phyloP scores from a whole-genome alignment of 1,140 invertebrate genomes.

The Diuraphis noxia region DNA sequence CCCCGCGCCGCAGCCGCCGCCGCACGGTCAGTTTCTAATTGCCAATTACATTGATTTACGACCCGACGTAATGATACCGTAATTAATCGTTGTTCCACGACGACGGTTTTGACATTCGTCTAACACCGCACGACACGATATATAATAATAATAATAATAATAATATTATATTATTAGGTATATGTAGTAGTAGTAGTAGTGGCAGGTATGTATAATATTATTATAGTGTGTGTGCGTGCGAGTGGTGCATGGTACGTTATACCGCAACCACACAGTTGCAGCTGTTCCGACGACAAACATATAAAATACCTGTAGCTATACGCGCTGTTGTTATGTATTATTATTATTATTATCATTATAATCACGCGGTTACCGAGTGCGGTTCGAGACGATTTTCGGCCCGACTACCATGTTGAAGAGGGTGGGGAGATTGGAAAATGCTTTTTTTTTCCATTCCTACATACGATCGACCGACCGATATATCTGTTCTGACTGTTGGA shows the following conservation, averaged over 20 bases:
- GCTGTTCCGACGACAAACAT: background rate
- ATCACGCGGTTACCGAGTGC: too few species aligned
- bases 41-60: conserved; percentile 53
- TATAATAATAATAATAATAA: background rate
- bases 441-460: too few species aligned
- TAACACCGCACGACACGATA: conserved; percentile 5
- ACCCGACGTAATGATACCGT: conserved; percentile 32
- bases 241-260: too few species aligned
- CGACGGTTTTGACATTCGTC: conserved; percentile 22
- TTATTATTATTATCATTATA: too few species aligned
- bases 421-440: too few species aligned
- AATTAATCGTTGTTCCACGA: conserved; percentile 28
- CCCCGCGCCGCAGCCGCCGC: background rate
- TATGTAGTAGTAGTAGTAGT: background rate
- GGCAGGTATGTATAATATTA: background rate
- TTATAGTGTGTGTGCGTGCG: background rate
- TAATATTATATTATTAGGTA: background rate
- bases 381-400: too few species aligned
- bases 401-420: too few species aligned
- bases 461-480: too few species aligned
- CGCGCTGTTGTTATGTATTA: too few species aligned
- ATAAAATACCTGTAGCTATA: background rate
- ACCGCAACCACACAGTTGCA: background rate
- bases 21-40: conserved; percentile 48
- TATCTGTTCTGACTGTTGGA: too few species aligned